Base-by-base conservation (phyloP, 2,888 invertebrate species). In the Deilephila porcellus region DNA sequence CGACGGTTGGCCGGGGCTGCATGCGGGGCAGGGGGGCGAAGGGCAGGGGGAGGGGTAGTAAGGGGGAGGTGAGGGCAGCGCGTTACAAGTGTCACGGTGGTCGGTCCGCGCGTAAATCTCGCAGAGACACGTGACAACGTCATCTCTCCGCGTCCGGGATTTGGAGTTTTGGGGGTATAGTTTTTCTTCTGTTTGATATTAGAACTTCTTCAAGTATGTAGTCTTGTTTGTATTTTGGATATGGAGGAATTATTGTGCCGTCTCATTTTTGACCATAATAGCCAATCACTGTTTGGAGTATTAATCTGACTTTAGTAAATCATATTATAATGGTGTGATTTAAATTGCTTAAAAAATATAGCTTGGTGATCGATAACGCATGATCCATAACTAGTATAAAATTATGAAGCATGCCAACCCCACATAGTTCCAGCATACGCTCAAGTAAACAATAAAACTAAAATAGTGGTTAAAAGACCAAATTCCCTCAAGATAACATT, bases 101-200 rank as follows among this genome's bases (percentile, higher is more conserved):
- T 20, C 59, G 72, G 72, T 20, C 59, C 59, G 56, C 25, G 64
- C 80, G 78, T 80, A 85, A 85, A 86, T 85, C 84, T 77, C 79
- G 81, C 74, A 77, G 82, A 77, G 81, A 76, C 78, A 85, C 82
- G 84, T 84, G 84, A 83, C 79, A 79, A 52, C 25, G 11, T 45
- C 45, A 20, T 52, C 52, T 25, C 17, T 45, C 45, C 45, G 17
- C 67, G 45, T 67, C 52, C 67, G 45, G 52, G 67, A 25, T 20
- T 34, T 25, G 25, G 20, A 25, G 25, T 25, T 52, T 19, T 25
- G 45, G 25, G 37, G 6, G 45, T 20, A 2, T 45, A 67, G 45
- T 25, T 67, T 14, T 60, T 17, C 14, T 52, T 17, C 14, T 67
- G 52, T 11, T 7, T n/a, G 0, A 19, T 1, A 37, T n/a, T 63